Base-by-base conservation (phyloP, 2,797 vertebrate genomes). In the Pelobates cultripes region DNA sequence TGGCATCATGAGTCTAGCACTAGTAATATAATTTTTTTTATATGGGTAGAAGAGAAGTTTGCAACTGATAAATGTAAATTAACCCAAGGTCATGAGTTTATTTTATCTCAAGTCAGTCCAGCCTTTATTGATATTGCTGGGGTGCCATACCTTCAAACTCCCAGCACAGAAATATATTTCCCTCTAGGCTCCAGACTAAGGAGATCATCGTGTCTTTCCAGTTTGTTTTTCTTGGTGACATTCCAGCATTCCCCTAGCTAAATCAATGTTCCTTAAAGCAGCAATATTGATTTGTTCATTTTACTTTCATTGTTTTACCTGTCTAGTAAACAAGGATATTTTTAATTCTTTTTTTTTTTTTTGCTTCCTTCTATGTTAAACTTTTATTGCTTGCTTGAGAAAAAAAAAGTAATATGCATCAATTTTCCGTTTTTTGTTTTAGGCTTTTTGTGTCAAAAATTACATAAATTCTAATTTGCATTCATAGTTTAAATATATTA, bases 231-330 rank as follows among this genome's bases (percentile, higher is more conserved):
- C 71, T 86, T 86, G 86, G 76, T 86, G 79, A 44, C 72, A 86
- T 86, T 85, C 85, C 83, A 81, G 78, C 82, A 78, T 67, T 87
- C 87, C 17, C 10, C n/a, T 81, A 67, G n/a, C 17, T 83, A 73
- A 90, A 88, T 91, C 85, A 90, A 87, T 86, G 81, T 69, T 63
- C 82, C 90, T 90, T 88, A 86, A 89, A 90, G 80, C 43, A 88
- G 70, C 9, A 88, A 73, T 84, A 90, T 84, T 87, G 87, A 88
- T 89, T 88, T 60, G 75, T 73, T 82, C 47, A 89, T 89, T 86
- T 90, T 72, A 88, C 43, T 83, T 77, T 3, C 47, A 41, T 86
- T 91, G 80, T 86, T 90, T 88, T 84, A 85, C 79, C 82, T 88
- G 86, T 83, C 70, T 14, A 87, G 53, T 47, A 83, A 47, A 86